phyloP scores from a whole-genome alignment of 2,888 invertebrate genomes.

The Chrysolina americana region DNA sequence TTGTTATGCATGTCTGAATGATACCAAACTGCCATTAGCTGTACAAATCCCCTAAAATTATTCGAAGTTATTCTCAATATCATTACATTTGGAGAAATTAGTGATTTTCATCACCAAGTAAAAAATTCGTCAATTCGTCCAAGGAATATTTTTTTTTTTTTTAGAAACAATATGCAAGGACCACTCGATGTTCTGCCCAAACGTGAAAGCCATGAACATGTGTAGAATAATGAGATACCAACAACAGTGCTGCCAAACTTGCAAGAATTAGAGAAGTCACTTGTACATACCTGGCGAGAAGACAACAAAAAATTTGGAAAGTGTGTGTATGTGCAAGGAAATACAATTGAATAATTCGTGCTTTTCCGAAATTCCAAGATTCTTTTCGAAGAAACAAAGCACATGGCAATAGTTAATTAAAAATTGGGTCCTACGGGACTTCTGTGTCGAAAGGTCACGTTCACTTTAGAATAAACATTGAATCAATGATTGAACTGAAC shows the following conservation, averaged over 20 bases:
- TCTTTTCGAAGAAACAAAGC: conserved; percentile 10
- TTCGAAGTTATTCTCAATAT: too few species aligned
- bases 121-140: too few species aligned
- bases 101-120: too few species aligned
- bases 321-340: neutral
- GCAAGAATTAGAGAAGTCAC: conserved; percentile 66
- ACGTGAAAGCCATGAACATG: conserved; percentile 90
- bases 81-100: too few species aligned
- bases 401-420: conserved; percentile 12
- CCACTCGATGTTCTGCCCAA: conserved; percentile 87
- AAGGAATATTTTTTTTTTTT: conserved; percentile 45
- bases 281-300: conserved; percentile 2
- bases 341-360: neutral
- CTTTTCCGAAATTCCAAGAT: neutral
- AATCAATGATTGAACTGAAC: too few species aligned
- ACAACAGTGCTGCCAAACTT: conserved; percentile 90
- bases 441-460: conserved; percentile 1
- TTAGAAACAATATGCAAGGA: conserved; percentile 83
- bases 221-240: conserved; percentile 88
- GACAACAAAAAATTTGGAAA: neutral
- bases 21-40: too few species aligned
- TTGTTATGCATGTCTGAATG: too few species aligned
- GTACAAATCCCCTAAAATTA: too few species aligned
- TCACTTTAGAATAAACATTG: neutral
- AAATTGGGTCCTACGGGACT: neutral